A percentile compares a stretch with the other conserved stretches of the same genome.
Conservation (phyloP, 2,797 vertebrate genomes). For the Sebastes matsubarae region DNA sequence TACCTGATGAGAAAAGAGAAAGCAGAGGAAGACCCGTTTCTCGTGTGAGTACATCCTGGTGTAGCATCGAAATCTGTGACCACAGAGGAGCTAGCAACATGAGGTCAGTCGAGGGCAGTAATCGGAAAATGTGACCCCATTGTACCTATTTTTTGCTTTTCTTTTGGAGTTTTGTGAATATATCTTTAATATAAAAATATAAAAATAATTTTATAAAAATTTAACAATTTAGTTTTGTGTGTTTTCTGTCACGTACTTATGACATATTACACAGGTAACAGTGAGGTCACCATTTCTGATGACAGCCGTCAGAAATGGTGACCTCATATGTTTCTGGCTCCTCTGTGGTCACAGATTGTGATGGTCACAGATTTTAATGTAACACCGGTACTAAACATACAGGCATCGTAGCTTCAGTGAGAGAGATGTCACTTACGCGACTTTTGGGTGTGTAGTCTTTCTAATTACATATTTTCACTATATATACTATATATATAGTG, state of each 20-base stretch:
- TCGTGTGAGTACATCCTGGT: neutral
- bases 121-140: no score
- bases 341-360: no score
- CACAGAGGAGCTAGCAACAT: no score
- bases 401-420: no score
- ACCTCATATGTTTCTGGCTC: neutral
- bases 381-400: no score
- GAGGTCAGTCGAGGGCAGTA: no score
- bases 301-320: neutral
- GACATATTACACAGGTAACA: neutral
- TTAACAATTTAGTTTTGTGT: neutral
- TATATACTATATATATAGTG: no score
- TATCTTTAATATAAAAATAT: neutral
- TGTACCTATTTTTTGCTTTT: neutral
- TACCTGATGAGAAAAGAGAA: neutral
- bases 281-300: neutral
- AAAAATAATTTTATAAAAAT: neutral
- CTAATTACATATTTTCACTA: no score
- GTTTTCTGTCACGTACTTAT: neutral
- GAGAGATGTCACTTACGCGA: no score
- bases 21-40: no score
- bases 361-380: no score
- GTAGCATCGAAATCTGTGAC: neutral
- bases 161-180: neutral
- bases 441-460: no score